Evolutionary conservation across 2,113 vertebrate species (phyloP).

Genomic region (Limanda limanda): DNA sequence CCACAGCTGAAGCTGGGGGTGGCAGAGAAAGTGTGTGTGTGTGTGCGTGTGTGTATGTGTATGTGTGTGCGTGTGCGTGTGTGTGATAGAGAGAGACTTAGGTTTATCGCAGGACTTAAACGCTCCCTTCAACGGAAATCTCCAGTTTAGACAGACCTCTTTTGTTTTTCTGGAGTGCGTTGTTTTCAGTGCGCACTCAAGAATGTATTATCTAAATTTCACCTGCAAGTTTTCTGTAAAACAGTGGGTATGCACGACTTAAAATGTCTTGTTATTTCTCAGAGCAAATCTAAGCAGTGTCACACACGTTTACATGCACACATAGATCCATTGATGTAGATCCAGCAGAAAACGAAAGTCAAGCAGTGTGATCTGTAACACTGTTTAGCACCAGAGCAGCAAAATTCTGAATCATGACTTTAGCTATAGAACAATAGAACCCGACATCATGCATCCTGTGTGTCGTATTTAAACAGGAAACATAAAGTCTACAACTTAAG

Average conservation of each 20-base stretch:
- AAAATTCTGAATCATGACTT: slow-evolving; percentile 1
- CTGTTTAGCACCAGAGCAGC: not conserved
- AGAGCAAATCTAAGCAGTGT: not conserved
- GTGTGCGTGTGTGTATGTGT: not conserved
- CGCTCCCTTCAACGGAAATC: slow-evolving; percentile 51
- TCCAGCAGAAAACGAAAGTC: not conserved
- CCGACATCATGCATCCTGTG: not conserved
- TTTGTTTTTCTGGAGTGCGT: slow-evolving; percentile 15
- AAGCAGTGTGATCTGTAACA: not conserved
- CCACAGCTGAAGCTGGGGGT: slow-evolving; percentile 53
- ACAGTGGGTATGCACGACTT: not conserved
- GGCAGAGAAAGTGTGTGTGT: slow-evolving; percentile 30
- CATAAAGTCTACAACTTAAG: no score
- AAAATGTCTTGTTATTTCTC: not conserved
- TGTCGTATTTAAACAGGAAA: no score
- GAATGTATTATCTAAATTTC: slow-evolving; percentile 17
- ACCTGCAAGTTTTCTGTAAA: not conserved
- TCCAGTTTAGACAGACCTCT: slow-evolving; percentile 41
- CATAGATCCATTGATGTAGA: slow-evolving; percentile 17
- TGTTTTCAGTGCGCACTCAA: slow-evolving; percentile 21
- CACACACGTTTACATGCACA: slow-evolving; percentile 29
- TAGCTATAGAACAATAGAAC: not conserved
- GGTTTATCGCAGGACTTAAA: slow-evolving; percentile 44
- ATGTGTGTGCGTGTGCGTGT: not conserved
- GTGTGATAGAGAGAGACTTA: slow-evolving; percentile 11